These are phyloP conservation scores for Nephrotoma appendiculata DNA, from an alignment of 2,888 invertebrate genomes.

Conservation along the genomic window DNA sequence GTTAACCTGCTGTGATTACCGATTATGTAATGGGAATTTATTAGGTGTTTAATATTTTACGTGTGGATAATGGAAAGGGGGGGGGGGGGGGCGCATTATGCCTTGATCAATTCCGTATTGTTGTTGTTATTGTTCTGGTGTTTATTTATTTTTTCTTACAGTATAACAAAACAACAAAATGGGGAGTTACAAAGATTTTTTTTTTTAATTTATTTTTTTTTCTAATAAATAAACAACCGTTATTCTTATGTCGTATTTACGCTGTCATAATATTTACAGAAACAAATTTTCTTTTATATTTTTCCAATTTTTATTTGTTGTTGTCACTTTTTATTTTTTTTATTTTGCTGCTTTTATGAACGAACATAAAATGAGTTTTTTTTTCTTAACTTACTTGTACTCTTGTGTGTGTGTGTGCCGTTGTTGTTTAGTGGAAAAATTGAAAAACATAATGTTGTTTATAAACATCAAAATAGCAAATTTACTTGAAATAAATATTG, in stretches of 20 bases:
- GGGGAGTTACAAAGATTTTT: background rate
- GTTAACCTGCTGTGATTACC: background rate
- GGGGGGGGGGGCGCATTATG: background rate
- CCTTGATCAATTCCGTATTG: background rate
- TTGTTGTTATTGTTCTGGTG: background rate
- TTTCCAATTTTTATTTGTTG: background rate
- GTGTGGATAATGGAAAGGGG: background rate
- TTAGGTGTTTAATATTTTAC: background rate
- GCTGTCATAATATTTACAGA: background rate
- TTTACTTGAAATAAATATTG: background rate
- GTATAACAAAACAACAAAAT: background rate
- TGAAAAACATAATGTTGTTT: background rate
- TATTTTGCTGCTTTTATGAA: background rate
- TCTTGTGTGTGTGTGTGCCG: background rate
- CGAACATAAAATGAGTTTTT: background rate
- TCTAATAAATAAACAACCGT: background rate
- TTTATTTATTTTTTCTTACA: background rate
- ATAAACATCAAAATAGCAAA: background rate
- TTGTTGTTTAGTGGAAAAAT: background rate
- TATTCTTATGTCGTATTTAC: background rate
- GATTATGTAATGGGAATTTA: background rate
- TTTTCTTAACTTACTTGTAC: background rate
- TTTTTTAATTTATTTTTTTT: background rate
- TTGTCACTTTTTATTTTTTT: background rate
- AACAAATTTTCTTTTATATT: background rate